Evolutionary conservation across 2,888 invertebrate species (phyloP).

Genomic region (Drosophila koepferae): DNA sequence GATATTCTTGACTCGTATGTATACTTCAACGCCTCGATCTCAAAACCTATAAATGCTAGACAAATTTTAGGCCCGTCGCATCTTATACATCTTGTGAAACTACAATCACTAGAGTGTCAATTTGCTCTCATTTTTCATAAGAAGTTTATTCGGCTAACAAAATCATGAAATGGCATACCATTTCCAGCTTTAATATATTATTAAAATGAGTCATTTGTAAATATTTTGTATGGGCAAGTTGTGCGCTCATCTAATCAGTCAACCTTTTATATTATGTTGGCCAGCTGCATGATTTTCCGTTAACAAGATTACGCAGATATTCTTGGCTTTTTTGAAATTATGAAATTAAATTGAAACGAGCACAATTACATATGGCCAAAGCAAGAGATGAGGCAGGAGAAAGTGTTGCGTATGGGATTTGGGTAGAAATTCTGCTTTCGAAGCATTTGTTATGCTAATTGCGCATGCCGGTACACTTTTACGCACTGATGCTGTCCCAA

Average conservation of each 20-base stretch:
- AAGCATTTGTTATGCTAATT: constrained; percentile 43
- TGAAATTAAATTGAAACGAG: neutral
- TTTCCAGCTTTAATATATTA: neutral
- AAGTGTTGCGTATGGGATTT: constrained; percentile 5
- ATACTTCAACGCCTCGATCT: too few relatives aligned
- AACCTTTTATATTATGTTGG: too few relatives aligned
- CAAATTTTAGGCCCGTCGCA: too few relatives aligned
- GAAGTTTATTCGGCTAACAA: neutral
- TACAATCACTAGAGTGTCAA: neutral
- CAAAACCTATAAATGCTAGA: too few relatives aligned
- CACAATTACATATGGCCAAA: constrained; percentile 7
- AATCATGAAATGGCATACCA: neutral
- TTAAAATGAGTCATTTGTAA: neutral
- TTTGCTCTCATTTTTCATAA: neutral
- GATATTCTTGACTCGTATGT: too few relatives aligned
- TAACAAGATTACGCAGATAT: neutral
- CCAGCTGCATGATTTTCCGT: neutral
- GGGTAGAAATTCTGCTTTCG: neutral
- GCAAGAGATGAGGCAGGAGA: neutral
- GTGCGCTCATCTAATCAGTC: neutral
- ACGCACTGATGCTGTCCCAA: constrained; percentile 38
- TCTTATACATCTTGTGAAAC: too few relatives aligned
- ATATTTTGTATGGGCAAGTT: neutral
- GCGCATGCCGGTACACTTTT: constrained; percentile 25
- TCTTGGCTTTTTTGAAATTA: neutral